Conservation (phyloP, 2,113 vertebrate species). For the Scopus umbretta region DNA sequence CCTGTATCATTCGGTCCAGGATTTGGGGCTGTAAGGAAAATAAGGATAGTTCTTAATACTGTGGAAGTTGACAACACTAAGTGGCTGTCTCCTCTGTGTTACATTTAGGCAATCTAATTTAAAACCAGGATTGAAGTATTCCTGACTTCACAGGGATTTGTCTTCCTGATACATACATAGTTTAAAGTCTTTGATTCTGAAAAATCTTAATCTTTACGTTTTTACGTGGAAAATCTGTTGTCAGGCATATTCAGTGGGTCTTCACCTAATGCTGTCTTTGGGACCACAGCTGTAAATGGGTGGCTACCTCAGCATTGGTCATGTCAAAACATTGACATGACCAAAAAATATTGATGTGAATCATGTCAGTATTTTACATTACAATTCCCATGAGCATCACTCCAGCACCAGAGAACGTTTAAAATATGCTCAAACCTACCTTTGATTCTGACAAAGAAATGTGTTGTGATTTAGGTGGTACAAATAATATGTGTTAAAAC, state of each 20-base stretch:
- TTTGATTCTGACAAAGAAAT: neutral
- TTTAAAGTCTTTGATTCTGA: neutral
- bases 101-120: neutral
- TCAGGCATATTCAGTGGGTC: neutral
- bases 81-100: neutral
- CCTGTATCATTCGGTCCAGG: neutral
- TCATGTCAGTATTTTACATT: neutral
- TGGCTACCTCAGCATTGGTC: neutral
- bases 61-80: neutral
- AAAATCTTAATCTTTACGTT: neutral
- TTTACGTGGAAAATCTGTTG: neutral
- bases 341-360: neutral
- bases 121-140: neutral
- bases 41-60: neutral
- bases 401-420: neutral
- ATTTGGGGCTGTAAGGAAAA: neutral
- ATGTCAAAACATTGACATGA: rapidly evolving
- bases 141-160: neutral
- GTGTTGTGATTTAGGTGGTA: neutral
- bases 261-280: neutral
- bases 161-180: neutral
- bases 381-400: neutral
- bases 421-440: neutral
- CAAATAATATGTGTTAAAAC: neutral
- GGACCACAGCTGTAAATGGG: neutral